Evolutionary conservation across 1,140 invertebrate genomes (phyloP).

Genomic region (Ylistrum balloti): DNA sequence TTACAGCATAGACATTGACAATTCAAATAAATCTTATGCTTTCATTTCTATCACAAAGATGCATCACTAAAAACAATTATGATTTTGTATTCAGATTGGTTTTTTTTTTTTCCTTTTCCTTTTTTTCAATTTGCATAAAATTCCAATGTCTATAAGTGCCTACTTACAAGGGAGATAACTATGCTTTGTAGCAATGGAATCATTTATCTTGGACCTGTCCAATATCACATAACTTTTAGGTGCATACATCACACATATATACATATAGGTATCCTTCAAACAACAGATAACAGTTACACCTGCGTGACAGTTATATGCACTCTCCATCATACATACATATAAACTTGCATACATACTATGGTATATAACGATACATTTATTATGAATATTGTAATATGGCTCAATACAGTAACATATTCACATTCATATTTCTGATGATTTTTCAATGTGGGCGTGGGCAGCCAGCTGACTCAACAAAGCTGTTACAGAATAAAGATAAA

Average conservation of each 20-base stretch:
- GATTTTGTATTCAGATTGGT: too few species aligned
- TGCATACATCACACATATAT: constrained; percentile 11
- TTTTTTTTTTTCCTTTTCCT: too few species aligned
- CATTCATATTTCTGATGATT: neutral
- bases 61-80: too few species aligned
- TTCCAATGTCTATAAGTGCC: too few species aligned
- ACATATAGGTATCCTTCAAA: neutral
- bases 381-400: neutral
- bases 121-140: too few species aligned
- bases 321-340: neutral
- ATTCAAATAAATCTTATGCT: too few species aligned
- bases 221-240: constrained; percentile 35
- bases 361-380: neutral
- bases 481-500: neutral
- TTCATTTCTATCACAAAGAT: too few species aligned
- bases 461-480: constrained; percentile 5
- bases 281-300: neutral
- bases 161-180: neutral
- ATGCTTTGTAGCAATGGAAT: neutral
- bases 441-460: too few species aligned
- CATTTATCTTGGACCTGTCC: neutral
- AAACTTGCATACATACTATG: neutral
- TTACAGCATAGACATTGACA: too few species aligned
- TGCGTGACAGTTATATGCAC: neutral
- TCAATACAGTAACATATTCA: neutral